Evolutionary conservation across 53 echinoderm and acorn worm species (phyloP).

Genomic region (Echinarachnius parma): DNA sequence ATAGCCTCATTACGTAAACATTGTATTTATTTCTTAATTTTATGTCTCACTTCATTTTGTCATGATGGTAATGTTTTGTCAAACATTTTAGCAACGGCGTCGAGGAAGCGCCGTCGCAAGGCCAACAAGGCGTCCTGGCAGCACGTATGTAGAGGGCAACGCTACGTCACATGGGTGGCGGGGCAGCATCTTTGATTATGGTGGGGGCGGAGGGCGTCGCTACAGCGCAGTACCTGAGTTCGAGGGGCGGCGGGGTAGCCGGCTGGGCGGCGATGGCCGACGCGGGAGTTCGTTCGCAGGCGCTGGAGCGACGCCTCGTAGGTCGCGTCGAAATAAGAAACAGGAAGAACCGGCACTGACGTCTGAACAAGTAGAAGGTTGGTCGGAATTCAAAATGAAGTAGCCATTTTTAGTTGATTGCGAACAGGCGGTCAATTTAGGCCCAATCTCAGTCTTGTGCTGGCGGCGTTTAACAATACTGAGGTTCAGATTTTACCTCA

Average conservation of each 20-base stretch:
- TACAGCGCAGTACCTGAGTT: background rate
- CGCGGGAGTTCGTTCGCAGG: constrained; percentile 15
- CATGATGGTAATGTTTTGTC: too few relatives aligned
- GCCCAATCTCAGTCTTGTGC: too few relatives aligned
- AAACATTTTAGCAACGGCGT: too few relatives aligned
- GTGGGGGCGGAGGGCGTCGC: background rate
- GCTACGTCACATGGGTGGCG: background rate
- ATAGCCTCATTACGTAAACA: too few relatives aligned
- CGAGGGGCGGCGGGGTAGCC: background rate
- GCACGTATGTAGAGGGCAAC: background rate
- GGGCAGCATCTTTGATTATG: background rate
- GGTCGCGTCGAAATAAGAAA: constrained; percentile 19
- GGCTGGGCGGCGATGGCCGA: background rate
- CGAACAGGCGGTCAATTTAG: too few relatives aligned
- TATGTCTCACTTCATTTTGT: too few relatives aligned
- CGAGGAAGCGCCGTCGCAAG: too few relatives aligned
- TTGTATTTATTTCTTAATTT: too few relatives aligned
- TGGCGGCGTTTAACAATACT: too few relatives aligned
- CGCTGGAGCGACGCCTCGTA: background rate
- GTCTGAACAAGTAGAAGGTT: constrained; percentile 74
- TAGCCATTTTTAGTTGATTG: background rate
- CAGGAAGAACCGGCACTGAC: constrained; percentile 67
- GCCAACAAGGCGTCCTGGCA: background rate
- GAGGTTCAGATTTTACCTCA: too few relatives aligned
- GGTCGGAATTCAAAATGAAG: too few relatives aligned